Evolutionary conservation across 2,113 vertebrate genomes (phyloP), one percentile per base, ranked within the genome.

Genomic region (Dicerorhinus sumatrensis): DNA sequence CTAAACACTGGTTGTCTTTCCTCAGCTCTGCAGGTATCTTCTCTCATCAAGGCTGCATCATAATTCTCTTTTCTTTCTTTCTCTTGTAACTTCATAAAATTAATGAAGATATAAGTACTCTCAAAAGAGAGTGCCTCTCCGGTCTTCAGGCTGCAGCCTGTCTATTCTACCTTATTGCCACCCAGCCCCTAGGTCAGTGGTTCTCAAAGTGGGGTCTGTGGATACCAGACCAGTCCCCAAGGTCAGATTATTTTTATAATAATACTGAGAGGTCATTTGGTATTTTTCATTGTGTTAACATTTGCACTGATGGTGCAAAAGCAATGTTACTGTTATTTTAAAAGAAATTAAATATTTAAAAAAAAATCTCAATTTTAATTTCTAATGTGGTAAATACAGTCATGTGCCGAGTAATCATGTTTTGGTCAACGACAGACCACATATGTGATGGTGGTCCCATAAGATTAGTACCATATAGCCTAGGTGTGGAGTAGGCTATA

Each of bases 161-260:
- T 81, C 51, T 12, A 3, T 51, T 46, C 31, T 25, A 4, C 65
- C 42, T 86, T 63, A 29, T 11, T 29, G 54, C 31, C 36, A 23
- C 36, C 7, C 6, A 76, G 0, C 13, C 58, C 36, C 65, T 73
- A 39, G 33, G 39, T 56, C 21, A 20, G 58, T 18, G 33, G 11
- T 86, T 95, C 36, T 81, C 36, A 86, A 12, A 65, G 42, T 81
- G 42, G 62, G 14, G 13, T 80, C 72, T 60, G 3, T 79, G 56
- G 54, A 25, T 82, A 33, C 33, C 25, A 72, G 2, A 10, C 7
- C 7, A 9, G 2, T 82, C 70, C 67, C 65, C 16, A 63, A 62
- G 54, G 58, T 95, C 76, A 80, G 36, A 51, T 60, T 70, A 23
- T 94, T 95, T 92, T 79, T 76, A 46, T 89, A 46, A 62, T 51